Conservation (phyloP, 2,888 invertebrate genomes). For the Corythucha ciliata region DNA sequence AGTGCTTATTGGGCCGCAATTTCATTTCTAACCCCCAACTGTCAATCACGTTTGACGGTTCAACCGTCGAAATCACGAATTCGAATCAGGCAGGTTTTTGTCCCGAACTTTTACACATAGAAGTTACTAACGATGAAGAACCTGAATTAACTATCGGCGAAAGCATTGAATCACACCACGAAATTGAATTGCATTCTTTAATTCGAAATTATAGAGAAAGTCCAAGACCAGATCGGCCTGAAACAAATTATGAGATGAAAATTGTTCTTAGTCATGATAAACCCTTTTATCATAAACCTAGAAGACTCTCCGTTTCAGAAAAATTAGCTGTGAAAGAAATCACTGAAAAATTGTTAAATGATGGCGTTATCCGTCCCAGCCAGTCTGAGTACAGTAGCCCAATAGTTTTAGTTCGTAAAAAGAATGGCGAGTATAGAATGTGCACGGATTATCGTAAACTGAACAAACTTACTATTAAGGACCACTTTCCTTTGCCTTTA, state of each 20-base stretch:
- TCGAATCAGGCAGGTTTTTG: too few species aligned
- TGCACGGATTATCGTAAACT: conserved; percentile 1
- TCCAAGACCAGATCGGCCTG: not conserved
- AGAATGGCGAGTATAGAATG: too few species aligned
- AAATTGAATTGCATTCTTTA: not conserved
- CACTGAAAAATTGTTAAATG: not conserved
- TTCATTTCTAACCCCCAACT: too few species aligned
- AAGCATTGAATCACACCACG: not conserved
- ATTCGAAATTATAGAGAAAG: not conserved
- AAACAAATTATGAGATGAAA: conserved; percentile 13
- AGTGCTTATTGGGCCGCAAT: not conserved
- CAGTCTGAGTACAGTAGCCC: conserved; percentile 10
- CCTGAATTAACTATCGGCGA: not conserved
- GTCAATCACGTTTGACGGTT: too few species aligned
- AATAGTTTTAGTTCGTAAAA: conserved; percentile 16
- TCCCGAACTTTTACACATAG: too few species aligned
- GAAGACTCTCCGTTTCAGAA: conserved; percentile 12
- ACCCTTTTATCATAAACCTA: conserved; percentile 12
- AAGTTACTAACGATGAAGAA: too few species aligned
- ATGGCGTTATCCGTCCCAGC: conserved; percentile 12
- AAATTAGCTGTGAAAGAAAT: conserved; percentile 4
- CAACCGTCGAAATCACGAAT: too few species aligned
- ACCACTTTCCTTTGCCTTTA: conserved; percentile 14
- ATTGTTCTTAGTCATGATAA: conserved; percentile 4
- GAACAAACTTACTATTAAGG: conserved; percentile 6